Percentiles rank a stretch among this genome's conserved stretches.
Conservation (phyloP, 1,140 invertebrate genomes). For the Metopolophium dirhodum region DNA sequence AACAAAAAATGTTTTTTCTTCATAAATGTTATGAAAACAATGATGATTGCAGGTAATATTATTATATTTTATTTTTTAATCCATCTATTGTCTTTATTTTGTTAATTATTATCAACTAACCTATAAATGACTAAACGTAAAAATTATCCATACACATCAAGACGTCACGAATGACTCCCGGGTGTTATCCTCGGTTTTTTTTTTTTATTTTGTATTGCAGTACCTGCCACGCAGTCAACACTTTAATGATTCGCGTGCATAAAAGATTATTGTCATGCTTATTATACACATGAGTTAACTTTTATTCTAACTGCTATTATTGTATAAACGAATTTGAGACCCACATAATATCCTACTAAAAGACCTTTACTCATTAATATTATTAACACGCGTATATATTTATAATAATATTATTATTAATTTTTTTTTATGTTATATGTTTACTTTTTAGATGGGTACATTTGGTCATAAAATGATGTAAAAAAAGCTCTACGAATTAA, state of each 20-base stretch:
- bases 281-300: not conserved
- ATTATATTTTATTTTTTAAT: not conserved
- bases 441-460: too few species aligned
- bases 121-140: constrained; percentile 10
- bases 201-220: not conserved
- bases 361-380: not conserved
- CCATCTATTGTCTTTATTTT: not conserved
- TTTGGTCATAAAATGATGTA: not conserved
- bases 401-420: not conserved
- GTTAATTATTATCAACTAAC: not conserved
- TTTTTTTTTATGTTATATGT: not conserved
- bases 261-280: not conserved
- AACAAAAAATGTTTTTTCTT: not conserved
- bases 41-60: not conserved
- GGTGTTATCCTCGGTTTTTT: not conserved
- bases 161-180: not conserved
- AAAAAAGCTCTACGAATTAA: not conserved
- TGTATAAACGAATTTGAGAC: not conserved
- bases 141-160: not conserved
- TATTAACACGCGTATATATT: too few species aligned
- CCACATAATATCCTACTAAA: not conserved
- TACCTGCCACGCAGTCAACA: not conserved
- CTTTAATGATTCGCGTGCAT: not conserved
- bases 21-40: not conserved
- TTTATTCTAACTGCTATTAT: not conserved